Evolutionary conservation across 2,888 invertebrate genomes (phyloP), one percentile per base, ranked within the genome.

Genomic region (Actias luna): DNA sequence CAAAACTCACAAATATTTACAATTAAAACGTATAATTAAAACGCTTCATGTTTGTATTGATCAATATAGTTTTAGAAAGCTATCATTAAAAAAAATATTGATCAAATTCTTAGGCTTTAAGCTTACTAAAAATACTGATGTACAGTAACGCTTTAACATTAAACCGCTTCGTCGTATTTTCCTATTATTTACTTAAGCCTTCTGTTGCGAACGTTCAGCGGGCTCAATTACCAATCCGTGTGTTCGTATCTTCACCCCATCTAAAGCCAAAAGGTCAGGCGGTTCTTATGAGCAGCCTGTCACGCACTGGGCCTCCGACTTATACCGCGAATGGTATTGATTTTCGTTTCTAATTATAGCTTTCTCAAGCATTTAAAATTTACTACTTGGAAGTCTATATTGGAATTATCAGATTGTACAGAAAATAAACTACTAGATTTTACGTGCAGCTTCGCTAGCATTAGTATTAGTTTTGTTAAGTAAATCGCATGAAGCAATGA

Each of bases 231-330:
- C 62, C 63, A 31, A 10, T 18, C 42, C 10, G 63, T 68, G 60
- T 69, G 65, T 68, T 71, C 69, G 68, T 74, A 77, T 80, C 77
- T 77, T 74, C 75, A 76, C 76, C 72, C 70, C 69, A 70, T 65
- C 69, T 63, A 67, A 73, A 70, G 76, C 71, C 70, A 64, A 63
- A 64, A 66, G 75, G 74, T 74, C 74, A 74, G 68, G 27, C 64
- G 62, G 64, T 73, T 77, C 76, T 72, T 75, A 73, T 73, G 70
- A 70, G 75, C 76, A 78, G 76, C 78, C 74, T 75, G 75, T 75
- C 79, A 76, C 72, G 75, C 69, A 71, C 69, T 64, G 55, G 64
- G 59, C 63, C 58, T 60, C 59, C 58, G 62, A 66, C 55, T 59
- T 59, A 14, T 31, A 65, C 68, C 69, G 65, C 68, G 67, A 65